Percentiles rank a stretch among this genome's conserved stretches.
These are phyloP conservation scores for Dasypus novemcinctus DNA, from an alignment of 2,113 vertebrate genomes.

Conservation along the genomic window DNA sequence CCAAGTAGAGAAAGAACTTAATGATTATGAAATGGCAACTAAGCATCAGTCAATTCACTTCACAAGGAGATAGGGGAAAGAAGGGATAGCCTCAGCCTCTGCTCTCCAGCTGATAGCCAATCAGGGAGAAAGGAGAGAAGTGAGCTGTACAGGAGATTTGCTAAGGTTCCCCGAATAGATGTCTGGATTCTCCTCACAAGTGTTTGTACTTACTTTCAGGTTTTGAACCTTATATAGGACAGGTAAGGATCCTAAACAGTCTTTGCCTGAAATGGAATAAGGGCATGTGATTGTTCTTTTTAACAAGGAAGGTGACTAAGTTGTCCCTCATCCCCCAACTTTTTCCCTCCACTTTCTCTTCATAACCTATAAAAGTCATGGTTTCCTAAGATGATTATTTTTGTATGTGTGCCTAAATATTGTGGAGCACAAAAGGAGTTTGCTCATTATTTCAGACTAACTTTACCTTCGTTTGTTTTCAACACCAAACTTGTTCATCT, in stretches of 20 bases:
- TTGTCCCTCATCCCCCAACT: accelerated
- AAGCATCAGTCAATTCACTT: neutral
- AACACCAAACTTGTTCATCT: neutral
- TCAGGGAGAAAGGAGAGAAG: accelerated
- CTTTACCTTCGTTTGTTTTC: neutral
- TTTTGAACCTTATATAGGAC: neutral
- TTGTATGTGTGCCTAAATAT: neutral
- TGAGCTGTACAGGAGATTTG: neutral
- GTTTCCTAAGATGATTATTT: neutral
- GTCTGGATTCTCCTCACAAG: neutral
- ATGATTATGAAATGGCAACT: neutral
- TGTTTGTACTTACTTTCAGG: neutral
- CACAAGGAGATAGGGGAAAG: accelerated
- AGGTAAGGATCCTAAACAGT: neutral
- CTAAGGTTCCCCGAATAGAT: neutral
- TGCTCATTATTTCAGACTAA: neutral
- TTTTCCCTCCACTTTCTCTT: neutral
- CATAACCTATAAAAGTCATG: neutral
- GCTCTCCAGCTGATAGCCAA: neutral
- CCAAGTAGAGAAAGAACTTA: neutral
- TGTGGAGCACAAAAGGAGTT: neutral
- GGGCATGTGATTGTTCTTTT: neutral
- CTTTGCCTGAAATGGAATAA: neutral
- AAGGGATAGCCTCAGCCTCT: neutral
- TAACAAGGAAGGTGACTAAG: neutral